Base-by-base conservation (phyloP, 2,888 invertebrate genomes). In the Amaurobius ferox region DNA sequence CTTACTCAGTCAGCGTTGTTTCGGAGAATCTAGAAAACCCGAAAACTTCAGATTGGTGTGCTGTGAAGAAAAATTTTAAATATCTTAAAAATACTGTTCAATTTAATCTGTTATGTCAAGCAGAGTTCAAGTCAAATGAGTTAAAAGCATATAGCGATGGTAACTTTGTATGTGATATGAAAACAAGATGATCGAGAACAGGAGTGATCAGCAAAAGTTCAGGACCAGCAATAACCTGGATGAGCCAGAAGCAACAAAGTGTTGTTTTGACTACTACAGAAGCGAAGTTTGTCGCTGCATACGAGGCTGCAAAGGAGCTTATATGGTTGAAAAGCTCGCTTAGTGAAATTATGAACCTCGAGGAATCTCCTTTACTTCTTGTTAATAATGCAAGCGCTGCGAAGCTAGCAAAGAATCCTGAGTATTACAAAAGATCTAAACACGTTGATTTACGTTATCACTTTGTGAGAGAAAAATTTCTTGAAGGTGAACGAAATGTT, bases 51-150 rank as follows among this genome's bases (percentile, higher is more conserved):
- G 32, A 66, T 66, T 66, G 32, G 66, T 66, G 66, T 32, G 30
- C 66, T 30, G 66, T 66, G 16, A 66, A 62, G 28, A 0, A 9
- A 62, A 62, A 28, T 26, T 66, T 66, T 66, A 66, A 16, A 66
- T 66, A 66, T 9, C 32, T 66, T 30, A 66, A 29, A 32, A n/a
- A 23, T 13, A 66, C 66, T 66, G 66, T 13, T 30, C 0, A 66
- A 16, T 66, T 66, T 30, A 32, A n/a, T 1, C 19, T 66, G 19
- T 16, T 11, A 16, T 44, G 16, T 44, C 6, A 44, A 44, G 6
- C 44, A 16, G 13, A 44, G 16, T 44, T 7, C 16, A 7, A 11
- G 16, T 1, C 2, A 16, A 16, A 16, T 44, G 44, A 7, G 44
- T 16, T 44, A 16, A 16, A 44, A 16, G 2, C 16, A 44, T 16